Evolutionary conservation across 2,113 vertebrate genomes (phyloP), one percentile per base, ranked within the genome.

Genomic region (Pomatorhinus ruficollis): DNA sequence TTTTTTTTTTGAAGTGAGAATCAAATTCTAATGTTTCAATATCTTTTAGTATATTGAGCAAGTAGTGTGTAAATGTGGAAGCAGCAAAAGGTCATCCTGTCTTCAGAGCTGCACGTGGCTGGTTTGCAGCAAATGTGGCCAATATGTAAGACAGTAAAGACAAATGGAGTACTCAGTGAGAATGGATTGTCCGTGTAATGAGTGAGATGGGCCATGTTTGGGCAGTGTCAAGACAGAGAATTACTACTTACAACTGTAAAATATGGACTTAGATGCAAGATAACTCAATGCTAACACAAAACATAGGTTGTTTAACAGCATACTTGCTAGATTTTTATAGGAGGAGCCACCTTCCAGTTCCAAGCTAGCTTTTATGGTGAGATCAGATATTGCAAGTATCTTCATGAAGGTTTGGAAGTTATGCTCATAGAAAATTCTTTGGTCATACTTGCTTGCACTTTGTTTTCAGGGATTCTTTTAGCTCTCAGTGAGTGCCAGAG

Each of bases 91-190:
- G 28, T 74, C 15, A 33, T 42, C 31, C 10, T 52, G 5, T 59
- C 63, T 68, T 68, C 39, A 66, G 35, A 76, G 33, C 40, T 44
- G 23, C 33, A 17, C 7, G 15, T 60, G 59, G 53, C 30, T 64
- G 21, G 13, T 82, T 52, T 90, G 64, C 57, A 72, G 72, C 59
- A 89, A 60, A 23, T 57, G 16, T 44, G 40, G 31, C 37, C 11
- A 49, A 10, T 40, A 16, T 0, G 1, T 54, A 50, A 47, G 42
- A 24, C 9, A 23, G 27, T 31, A 35, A 93, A 68, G 47, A 47
- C 24, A 61, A 56, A 52, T 52, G 0, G 0, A 59, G 37, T 47
- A 15, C 15, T 68, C 11, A 0, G 35, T 27, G 64, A 77, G 12
- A 15, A 3, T 33, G 40, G 12, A 16, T 49, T 78, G 19, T 53